These are phyloP conservation scores for human DNA, from an alignment of 2,113 vertebrate genomes.

Conservation along the genomic window GRCh38 chr2:21260001-21260500, in stretches of 20 bases:
- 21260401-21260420: slow-evolving; percentile 64
- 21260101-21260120: not conserved
- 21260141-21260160: not conserved
- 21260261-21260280: slow-evolving; percentile 67
- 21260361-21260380: slow-evolving; percentile 81
- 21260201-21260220: slow-evolving; percentile 74
- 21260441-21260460: slow-evolving; percentile 61
- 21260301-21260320: slow-evolving; percentile 72
- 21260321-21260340: slow-evolving; percentile 64
- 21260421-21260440: slow-evolving; percentile 75
- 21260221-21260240: slow-evolving; percentile 69
- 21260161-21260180: not conserved
- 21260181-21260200: slow-evolving; percentile 73
- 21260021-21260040: not conserved
- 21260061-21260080: slow-evolving; percentile 20
- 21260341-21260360: slow-evolving; percentile 75
- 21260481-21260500: slow-evolving; percentile 38
- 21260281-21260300: slow-evolving; percentile 67
- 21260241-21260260: slow-evolving; percentile 73
- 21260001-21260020: not conserved
- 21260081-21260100: not conserved
- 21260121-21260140: slow-evolving; percentile 26
- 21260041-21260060: not conserved
- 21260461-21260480: slow-evolving; percentile 64
- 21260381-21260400: slow-evolving; percentile 66